A percentile compares a stretch with the other conserved stretches of the same genome.
Conservation (phyloP, 92 coral and sea anemone species). For the Montipora capitata region DNA sequence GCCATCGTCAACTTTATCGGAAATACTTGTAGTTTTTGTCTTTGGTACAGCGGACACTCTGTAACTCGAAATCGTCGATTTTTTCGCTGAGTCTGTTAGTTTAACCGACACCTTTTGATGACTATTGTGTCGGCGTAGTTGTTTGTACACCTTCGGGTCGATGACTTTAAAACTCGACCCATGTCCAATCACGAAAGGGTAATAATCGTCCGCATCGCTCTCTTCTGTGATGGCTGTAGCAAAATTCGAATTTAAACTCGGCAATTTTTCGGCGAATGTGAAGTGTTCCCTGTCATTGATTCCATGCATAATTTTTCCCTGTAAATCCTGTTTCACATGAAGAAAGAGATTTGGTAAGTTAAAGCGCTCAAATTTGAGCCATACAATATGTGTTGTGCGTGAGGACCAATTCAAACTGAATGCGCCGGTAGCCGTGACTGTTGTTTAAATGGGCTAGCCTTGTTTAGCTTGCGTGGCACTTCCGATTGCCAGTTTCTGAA, state of each 20-base stretch:
- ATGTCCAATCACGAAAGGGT: conserved; percentile 92
- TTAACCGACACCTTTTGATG: conserved; percentile 74
- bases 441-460: conserved; percentile 74
- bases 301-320: conserved; percentile 42
- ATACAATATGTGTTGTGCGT: conserved; percentile 19
- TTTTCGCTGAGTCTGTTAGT: conserved; percentile 87
- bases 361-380: conserved; percentile 15
- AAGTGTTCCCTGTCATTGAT: conserved; percentile 25
- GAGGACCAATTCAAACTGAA: conserved; percentile 57
- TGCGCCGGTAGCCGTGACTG: conserved; percentile 67
- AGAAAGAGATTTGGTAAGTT: conserved; percentile 8
- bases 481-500: conserved; percentile 92
- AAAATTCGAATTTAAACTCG: conserved; percentile 36
- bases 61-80: conserved; percentile 65
- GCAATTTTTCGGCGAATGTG: conserved; percentile 46
- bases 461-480: conserved; percentile 93
- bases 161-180: conserved; percentile 86
- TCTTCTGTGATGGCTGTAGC: conserved; percentile 63
- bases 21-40: conserved; percentile 25
- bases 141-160: conserved; percentile 94
- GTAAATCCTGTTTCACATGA: conserved; percentile 32
- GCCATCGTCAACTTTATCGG: conserved; percentile 68
- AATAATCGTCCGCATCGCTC: conserved; percentile 86
- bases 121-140: conserved; percentile 89
- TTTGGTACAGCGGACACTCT: conserved; percentile 49